These are phyloP conservation scores for Macaria notata DNA, from an alignment of 2,888 invertebrate species.

Conservation along the genomic window DNA sequence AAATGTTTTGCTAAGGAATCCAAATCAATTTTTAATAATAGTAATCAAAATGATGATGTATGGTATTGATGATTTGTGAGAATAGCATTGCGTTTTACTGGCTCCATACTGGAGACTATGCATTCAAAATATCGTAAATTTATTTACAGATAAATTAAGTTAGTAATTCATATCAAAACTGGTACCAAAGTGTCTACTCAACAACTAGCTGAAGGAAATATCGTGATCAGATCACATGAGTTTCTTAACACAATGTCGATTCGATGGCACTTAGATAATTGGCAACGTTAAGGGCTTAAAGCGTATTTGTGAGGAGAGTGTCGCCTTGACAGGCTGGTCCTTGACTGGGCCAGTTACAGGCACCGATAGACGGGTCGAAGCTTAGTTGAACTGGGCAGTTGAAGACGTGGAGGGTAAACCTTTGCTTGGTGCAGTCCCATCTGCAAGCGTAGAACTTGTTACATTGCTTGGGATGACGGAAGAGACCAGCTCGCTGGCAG, in stretches of 20 bases:
- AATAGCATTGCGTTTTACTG: too few species aligned
- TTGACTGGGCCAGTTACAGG: constrained; percentile 92
- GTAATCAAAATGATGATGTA: too few species aligned
- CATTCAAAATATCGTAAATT: too few species aligned
- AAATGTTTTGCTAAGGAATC: too few species aligned
- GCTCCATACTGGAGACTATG: too few species aligned
- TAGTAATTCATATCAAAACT: too few species aligned
- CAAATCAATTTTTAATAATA: too few species aligned
- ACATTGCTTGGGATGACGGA: constrained; percentile 89
- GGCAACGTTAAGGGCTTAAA: constrained; percentile 49
- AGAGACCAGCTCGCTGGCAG: constrained; percentile 83
- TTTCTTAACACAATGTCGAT: constrained; percentile 69
- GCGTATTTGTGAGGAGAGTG: constrained; percentile 83
- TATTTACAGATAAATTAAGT: too few species aligned
- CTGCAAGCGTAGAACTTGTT: constrained; percentile 92
- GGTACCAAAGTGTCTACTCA: constrained; percentile 30
- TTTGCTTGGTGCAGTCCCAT: constrained; percentile 89
- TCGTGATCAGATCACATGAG: constrained; percentile 63
- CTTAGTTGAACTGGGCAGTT: constrained; percentile 91
- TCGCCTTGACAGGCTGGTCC: constrained; percentile 89
- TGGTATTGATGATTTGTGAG: too few species aligned
- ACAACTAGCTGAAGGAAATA: constrained; percentile 26
- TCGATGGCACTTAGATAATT: constrained; percentile 72
- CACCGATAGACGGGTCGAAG: constrained; percentile 88
- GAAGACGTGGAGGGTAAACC: constrained; percentile 88